Evolutionary conservation across 2,113 vertebrate species (phyloP), one percentile per base, ranked within the genome.

Genomic region (Plestiodon gilberti): DNA sequence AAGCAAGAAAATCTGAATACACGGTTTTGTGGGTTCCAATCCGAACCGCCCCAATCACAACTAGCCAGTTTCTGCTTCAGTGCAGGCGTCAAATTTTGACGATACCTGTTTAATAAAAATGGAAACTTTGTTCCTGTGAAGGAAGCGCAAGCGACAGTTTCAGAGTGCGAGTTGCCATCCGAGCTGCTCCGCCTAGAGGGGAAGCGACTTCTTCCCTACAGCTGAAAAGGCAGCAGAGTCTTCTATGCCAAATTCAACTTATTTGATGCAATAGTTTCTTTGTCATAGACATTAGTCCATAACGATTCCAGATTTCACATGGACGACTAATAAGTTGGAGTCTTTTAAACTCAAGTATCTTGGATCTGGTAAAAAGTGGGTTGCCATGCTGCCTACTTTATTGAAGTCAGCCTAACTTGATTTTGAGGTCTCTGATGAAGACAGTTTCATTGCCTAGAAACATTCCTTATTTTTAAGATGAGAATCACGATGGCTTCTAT

Each of bases 401-500:
- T 67, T 70, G n/a, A 88, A 85, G 76, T 84, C 71, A 22, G 11
- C 13, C 40, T 55, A 6, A 83, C 90, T 88, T 94, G 91, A 94
- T 95, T 87, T 87, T 87, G 87, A 61, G 84, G 91, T 91, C 69
- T 75, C 30, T 11, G 15, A 64, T 71, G 38, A 52, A 71, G 52
- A 35, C 10, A 69, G 74, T 94, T 79, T 71, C 48, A 28, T 28
- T 38, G 10, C 5, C 69, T 25, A 35, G 33, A 69, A 85, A 38
- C 1, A 35, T 2, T 62, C 8, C 23, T 80, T 17, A 35, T 80
- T n/a, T 62, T 48, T 52, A 38, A n/a, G 22, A 65, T 28, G 74
- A 77, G 30, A 69, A 30, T 69, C 0, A 71, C 43, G 74, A 30
- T 78, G 55, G 0, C 0, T 79, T 33, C 43, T 69, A 1, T 0